Evolutionary conservation across 1,140 invertebrate genomes (phyloP).

Genomic region (Conus betulinus): DNA sequence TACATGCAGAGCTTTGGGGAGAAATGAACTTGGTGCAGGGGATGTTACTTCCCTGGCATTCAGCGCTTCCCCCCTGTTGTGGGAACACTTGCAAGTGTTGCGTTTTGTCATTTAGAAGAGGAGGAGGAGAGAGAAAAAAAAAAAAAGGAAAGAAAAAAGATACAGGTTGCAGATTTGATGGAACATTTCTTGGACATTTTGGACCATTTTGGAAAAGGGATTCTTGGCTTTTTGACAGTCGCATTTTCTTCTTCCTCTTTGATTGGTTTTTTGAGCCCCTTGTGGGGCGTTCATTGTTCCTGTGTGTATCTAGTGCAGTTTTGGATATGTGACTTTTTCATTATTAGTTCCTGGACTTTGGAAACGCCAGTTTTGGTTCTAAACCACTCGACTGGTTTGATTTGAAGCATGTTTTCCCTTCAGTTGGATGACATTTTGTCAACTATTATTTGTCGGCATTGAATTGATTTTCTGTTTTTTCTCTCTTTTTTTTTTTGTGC

Average conservation of each 20-base stretch:
- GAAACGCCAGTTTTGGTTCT: neutral
- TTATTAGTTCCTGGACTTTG: neutral
- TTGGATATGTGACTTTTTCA: neutral
- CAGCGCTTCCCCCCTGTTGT: neutral
- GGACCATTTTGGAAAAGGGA: neutral
- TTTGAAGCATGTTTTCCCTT: neutral
- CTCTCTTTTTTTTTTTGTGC: neutral
- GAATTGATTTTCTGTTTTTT: slow-evolving; percentile 7
- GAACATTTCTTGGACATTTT: neutral
- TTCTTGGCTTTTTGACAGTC: slow-evolving; percentile 2
- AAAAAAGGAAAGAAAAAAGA: neutral
- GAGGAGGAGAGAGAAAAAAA: neutral
- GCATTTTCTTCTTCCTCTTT: slow-evolving; percentile 16
- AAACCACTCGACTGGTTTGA: neutral
- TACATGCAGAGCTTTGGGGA: slow-evolving; percentile 27
- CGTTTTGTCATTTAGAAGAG: neutral
- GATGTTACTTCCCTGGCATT: neutral
- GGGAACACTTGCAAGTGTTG: neutral
- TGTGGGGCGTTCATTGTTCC: neutral
- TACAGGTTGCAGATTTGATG: neutral
- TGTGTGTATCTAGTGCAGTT: neutral
- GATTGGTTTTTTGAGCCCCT: neutral
- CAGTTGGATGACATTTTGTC: neutral
- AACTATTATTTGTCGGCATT: slow-evolving; percentile 20
- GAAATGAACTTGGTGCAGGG: slow-evolving; percentile 19